A percentile compares a stretch with the other conserved stretches of the same genome.
These are phyloP conservation scores for Hemiprocne comata DNA, from an alignment of 2,113 vertebrate genomes.

Conservation along the genomic window DNA sequence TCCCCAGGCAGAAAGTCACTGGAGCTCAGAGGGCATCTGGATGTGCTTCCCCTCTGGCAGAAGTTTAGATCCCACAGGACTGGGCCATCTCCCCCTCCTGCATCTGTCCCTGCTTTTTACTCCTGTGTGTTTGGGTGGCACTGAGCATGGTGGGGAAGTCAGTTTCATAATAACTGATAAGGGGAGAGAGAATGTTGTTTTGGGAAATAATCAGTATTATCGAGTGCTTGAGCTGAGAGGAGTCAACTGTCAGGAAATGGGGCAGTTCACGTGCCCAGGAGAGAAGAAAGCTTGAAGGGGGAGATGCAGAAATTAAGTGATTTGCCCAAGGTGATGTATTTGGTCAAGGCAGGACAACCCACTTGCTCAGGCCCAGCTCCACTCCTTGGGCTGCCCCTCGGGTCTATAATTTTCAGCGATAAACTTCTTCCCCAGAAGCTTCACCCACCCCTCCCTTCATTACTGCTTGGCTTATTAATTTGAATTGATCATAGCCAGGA, in stretches of 20 bases:
- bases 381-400: neutral
- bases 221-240: neutral
- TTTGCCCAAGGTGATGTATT: neutral
- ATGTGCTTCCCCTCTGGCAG: neutral
- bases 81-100: neutral
- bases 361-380: neutral
- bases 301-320: neutral
- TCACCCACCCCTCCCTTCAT: neutral
- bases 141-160: rapidly evolving
- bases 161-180: neutral
- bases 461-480: neutral
- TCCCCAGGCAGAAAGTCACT: neutral
- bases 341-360: neutral
- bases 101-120: neutral
- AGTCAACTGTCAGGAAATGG: neutral
- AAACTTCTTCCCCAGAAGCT: neutral
- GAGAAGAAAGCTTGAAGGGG: neutral
- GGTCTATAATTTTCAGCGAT: neutral
- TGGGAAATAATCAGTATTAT: neutral
- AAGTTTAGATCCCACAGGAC: neutral
- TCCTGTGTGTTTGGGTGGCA: neutral
- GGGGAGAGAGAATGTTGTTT: neutral
- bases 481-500: neutral
- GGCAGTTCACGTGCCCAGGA: neutral
- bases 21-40: neutral